Evolutionary conservation across 2,113 vertebrate species (phyloP).

Genomic region (Melanostigma gelatinosum): DNA sequence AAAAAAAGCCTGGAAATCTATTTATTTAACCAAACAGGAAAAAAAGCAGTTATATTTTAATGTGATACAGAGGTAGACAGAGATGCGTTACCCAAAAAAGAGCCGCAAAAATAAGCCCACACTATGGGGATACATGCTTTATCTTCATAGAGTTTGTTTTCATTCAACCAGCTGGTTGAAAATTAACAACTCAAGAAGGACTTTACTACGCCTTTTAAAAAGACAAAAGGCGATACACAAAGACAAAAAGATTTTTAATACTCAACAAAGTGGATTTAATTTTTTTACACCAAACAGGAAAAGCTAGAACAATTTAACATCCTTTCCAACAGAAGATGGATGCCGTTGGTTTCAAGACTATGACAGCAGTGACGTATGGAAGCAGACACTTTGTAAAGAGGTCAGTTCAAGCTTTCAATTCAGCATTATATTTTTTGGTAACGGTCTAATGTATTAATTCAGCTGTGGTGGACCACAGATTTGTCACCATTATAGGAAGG

Average conservation of each 20-base stretch:
- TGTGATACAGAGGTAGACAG: neutral
- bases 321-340: neutral
- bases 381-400: neutral
- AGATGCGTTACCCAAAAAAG: neutral
- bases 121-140: conserved; percentile 33
- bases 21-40: neutral
- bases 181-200: neutral
- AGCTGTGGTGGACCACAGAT: neutral
- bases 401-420: neutral
- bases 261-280: conserved; percentile 9
- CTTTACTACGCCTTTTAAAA: conserved; percentile 3
- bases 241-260: conserved; percentile 9
- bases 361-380: neutral
- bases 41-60: neutral
- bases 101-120: conserved; percentile 10
- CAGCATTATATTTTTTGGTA: neutral
- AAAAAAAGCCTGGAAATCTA: neutral
- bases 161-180: conserved; percentile 23
- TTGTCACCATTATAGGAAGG: neutral
- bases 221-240: neutral
- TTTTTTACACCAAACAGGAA: conserved; percentile 4
- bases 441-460: neutral
- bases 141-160: conserved; percentile 20
- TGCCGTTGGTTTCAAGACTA: neutral
- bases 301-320: conserved; percentile 8